Evolutionary conservation across 2,113 vertebrate genomes (phyloP), one percentile per base, ranked within the genome.

Genomic region (Chrysochloris asiatica): DNA sequence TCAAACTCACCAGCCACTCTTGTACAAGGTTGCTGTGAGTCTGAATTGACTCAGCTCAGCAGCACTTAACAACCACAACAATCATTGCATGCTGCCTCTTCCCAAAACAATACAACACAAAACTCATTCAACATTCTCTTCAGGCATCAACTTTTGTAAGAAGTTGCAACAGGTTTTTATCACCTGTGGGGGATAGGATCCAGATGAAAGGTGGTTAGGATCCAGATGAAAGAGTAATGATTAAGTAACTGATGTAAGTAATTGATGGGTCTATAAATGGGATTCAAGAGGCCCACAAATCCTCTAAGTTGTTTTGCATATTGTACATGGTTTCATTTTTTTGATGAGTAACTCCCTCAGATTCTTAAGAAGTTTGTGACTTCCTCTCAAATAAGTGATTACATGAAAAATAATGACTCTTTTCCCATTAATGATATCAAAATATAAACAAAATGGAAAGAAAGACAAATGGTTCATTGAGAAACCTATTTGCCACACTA

Each of bases 371-470:
- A 78, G 45, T 93, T 86, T 81, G 47, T 61, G 41, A 75, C 50
- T 43, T 89, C 8, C 80, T 41, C 59, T 6, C 30, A 86, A 77
- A 30, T 81, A 91, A 71, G 41, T 83, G 22, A 79, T 3, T 10
- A n/a, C n/a, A n/a, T n/a, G n/a, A n/a, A n/a, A n/a, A n/a, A n/a
- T n/a, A 48, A 61, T 52, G 81, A 8, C 14, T 93, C 16, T 89
- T 91, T 90, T 10, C 45, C 19, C 30, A 56, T 65, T 83, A 75
- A 81, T 48, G 10, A 69, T 78, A 24, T 87, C 43, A 89, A 83
- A 78, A 78, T 88, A n/a, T 48, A 78, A 78, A 73, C 45, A 61
- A 73, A 94, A 71, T 59, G 78, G 38, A 71, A 89, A n/a, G n/a
- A n/a, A n/a, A 93, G 67, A 14, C 65, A 73, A 78, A 38, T 86